Evolutionary conservation across 2,888 invertebrate species (phyloP).

Genomic region (Tetrapedia diversipes): DNA sequence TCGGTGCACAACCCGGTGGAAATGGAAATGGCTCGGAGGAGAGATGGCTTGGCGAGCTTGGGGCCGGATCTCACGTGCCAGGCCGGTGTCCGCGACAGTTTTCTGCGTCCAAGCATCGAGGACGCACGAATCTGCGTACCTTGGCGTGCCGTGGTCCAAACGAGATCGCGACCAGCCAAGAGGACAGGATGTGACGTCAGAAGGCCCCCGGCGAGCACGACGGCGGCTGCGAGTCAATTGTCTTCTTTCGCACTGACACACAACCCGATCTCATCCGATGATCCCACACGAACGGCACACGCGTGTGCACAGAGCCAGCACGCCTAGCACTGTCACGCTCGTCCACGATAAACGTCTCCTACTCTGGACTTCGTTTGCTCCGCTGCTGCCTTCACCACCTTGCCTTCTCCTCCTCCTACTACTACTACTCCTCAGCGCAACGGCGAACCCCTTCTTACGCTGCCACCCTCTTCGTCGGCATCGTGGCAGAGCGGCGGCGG

Average conservation of each 20-base stretch:
- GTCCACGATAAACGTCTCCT: constrained; percentile 40
- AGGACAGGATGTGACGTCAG: constrained; percentile 81
- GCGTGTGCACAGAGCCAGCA: constrained; percentile 32
- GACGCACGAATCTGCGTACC: constrained; percentile 72
- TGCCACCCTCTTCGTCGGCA: constrained; percentile 42
- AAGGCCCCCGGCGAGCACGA: constrained; percentile 72
- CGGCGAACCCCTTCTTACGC: constrained; percentile 29
- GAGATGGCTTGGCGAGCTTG: neutral
- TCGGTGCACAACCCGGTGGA: too few relatives aligned
- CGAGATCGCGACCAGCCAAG: constrained; percentile 73
- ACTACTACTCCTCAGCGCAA: too few relatives aligned
- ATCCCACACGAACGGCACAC: constrained; percentile 54
- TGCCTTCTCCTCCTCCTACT: constrained; percentile 27
- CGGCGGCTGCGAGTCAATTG: constrained; percentile 78
- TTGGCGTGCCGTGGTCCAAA: constrained; percentile 74
- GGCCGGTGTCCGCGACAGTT: constrained; percentile 25
- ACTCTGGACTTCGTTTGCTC: constrained; percentile 22
- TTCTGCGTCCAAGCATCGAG: constrained; percentile 57
- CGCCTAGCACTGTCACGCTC: constrained; percentile 41
- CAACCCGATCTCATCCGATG: too few relatives aligned
- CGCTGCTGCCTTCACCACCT: constrained; percentile 39
- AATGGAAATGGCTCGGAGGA: too few relatives aligned
- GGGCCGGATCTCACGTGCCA: constrained; percentile 18
- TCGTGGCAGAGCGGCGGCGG: neutral
- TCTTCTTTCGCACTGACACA: constrained; percentile 74